These are phyloP conservation scores for Rhadina sibilatrix DNA, from an alignment of 2,113 vertebrate genomes.

Conservation along the genomic window DNA sequence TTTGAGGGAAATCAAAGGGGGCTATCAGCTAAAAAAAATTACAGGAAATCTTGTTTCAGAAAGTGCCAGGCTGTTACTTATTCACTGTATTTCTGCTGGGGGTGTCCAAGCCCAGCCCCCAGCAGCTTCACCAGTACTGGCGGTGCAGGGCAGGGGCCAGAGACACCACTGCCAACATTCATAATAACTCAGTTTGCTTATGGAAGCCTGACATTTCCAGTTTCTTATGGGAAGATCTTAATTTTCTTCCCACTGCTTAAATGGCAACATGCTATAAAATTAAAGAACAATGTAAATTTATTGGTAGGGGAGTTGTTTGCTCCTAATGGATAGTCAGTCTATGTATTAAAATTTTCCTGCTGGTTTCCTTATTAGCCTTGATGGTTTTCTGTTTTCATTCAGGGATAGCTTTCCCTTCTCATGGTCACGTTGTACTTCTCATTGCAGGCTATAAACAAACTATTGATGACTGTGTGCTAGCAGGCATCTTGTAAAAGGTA, in stretches of 20 bases:
- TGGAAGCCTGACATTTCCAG: neutral
- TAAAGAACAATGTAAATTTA: neutral
- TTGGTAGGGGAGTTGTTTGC: neutral
- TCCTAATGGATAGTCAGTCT: neutral
- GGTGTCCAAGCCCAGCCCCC: rapidly evolving
- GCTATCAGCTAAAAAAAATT: neutral
- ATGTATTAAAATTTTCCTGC: neutral
- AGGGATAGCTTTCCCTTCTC: neutral
- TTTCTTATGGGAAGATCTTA: neutral
- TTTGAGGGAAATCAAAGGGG: rapidly evolving
- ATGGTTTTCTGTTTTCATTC: neutral
- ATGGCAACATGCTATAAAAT: neutral
- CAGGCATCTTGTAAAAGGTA: neutral
- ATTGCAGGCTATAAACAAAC: neutral
- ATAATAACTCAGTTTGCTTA: rapidly evolving
- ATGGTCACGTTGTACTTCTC: neutral
- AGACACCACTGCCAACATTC: rapidly evolving
- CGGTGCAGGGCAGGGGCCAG: rapidly evolving
- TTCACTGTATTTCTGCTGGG: neutral
- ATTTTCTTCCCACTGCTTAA: neutral
- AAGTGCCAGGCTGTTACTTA: neutral
- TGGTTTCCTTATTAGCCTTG: neutral
- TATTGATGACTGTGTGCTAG: neutral
- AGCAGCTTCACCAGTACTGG: neutral
- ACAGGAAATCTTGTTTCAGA: neutral